These are phyloP conservation scores for Lepidocolaptes lacrymiger DNA, from an alignment of 2,797 vertebrate species.

Conservation along the genomic window DNA sequence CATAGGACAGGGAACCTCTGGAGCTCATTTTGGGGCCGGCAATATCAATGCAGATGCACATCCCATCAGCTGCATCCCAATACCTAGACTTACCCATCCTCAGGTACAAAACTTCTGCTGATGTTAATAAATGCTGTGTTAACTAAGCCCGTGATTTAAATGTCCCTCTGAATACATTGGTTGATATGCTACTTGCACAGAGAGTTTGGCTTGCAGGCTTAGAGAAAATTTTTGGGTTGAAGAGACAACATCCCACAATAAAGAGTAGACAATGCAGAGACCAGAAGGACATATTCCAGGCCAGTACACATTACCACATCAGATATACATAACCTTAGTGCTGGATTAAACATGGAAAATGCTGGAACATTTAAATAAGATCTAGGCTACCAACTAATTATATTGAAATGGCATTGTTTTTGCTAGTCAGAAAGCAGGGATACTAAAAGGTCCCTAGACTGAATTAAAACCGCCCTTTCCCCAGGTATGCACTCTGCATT, in stretches of 20 bases:
- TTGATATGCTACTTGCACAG: background rate
- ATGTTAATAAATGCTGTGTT: background rate
- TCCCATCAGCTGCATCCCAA: background rate
- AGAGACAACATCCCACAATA: background rate
- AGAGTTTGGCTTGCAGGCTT: background rate
- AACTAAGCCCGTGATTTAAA: background rate
- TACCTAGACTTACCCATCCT: background rate
- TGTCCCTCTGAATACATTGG: background rate
- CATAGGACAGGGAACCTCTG: background rate
- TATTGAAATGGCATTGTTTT: background rate
- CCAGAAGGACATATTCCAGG: background rate
- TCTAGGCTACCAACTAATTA: background rate
- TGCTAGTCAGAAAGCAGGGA: background rate
- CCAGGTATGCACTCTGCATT: background rate
- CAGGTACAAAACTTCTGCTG: background rate
- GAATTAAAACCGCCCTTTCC: background rate
- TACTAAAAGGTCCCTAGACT: background rate
- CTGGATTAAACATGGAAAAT: background rate
- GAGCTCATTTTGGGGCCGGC: background rate
- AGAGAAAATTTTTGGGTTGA: background rate
- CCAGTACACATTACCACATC: background rate
- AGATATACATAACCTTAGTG: background rate
- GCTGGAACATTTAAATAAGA: background rate
- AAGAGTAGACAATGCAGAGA: background rate
- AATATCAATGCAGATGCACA: background rate